A percentile compares a stretch with the other conserved stretches of the same genome.
Evolutionary conservation across 1,140 invertebrate genomes (phyloP).

Genomic region (Nebria ingens): DNA sequence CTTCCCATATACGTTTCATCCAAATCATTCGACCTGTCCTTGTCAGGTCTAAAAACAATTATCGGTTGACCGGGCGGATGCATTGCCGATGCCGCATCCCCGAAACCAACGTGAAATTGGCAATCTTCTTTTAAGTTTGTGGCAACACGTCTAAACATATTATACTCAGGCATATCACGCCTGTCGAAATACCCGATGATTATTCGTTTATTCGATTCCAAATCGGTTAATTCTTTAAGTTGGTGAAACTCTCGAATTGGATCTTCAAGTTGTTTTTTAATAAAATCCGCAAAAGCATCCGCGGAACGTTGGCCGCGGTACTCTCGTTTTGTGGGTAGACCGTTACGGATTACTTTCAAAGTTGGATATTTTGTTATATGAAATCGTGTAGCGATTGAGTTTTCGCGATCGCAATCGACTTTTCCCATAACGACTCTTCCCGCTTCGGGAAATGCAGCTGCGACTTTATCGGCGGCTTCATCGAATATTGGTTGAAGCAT

Average conservation of each 20-base stretch:
- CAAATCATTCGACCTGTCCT: conserved; percentile 62
- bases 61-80: conserved; percentile 70
- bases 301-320: conserved; percentile 76
- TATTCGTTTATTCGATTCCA: conserved; percentile 83
- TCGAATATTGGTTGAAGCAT: conserved; percentile 93
- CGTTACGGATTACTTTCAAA: conserved; percentile 91
- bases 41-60: conserved; percentile 70
- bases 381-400: conserved; percentile 74
- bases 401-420: conserved; percentile 93
- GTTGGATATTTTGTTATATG: conserved; percentile 99
- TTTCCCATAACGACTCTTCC: conserved; percentile 88
- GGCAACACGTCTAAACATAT: conserved; percentile 70
- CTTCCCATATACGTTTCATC: conserved; percentile 72
- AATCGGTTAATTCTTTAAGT: conserved; percentile 61
- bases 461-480: conserved; percentile 83
- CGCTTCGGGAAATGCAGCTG: conserved; percentile 64
- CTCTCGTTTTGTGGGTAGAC: conserved; percentile 86
- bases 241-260: conserved; percentile 71
- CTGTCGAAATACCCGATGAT: conserved; percentile 87
- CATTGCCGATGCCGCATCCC: conserved; percentile 72
- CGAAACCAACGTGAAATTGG: conserved; percentile 86
- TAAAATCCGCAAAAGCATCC: conserved; percentile 80
- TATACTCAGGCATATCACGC: conserved; percentile 69
- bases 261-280: conserved; percentile 84
- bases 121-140: conserved; percentile 92